Percentiles rank a stretch among this genome's conserved stretches.
Conservation (phyloP, 2,797 vertebrate genomes). For the Astyanax mexicanus region DNA sequence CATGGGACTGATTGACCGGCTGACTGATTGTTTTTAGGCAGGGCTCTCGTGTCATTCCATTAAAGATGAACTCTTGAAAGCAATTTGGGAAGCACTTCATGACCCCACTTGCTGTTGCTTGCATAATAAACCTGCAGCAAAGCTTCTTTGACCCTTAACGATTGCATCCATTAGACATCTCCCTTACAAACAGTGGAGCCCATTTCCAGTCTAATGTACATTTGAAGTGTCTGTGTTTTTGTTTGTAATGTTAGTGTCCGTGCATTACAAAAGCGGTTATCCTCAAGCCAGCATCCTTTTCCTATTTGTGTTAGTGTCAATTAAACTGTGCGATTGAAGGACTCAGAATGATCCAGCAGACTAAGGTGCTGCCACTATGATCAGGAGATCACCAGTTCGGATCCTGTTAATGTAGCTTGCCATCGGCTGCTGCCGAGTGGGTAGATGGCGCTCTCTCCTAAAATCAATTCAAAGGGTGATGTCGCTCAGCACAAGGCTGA, state of each 20-base stretch:
- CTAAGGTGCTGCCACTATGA: too few species aligned
- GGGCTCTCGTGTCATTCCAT: slow-evolving; percentile 35
- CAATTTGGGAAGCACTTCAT: slow-evolving; percentile 17
- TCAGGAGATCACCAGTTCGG: too few species aligned
- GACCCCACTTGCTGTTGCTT: background rate
- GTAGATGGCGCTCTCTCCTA: too few species aligned
- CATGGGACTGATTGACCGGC: background rate
- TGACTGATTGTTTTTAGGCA: slow-evolving; percentile 14
- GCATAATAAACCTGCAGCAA: slow-evolving; percentile 32
- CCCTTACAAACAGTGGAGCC: background rate
- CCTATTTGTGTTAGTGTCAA: slow-evolving; percentile 7
- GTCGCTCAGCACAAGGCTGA: too few species aligned
- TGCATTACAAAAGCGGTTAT: slow-evolving; percentile 37
- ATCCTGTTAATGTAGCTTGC: too few species aligned
- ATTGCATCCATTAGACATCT: slow-evolving; percentile 28
- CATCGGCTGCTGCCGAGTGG: too few species aligned
- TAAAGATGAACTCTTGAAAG: slow-evolving; percentile 23
- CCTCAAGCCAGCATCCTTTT: background rate
- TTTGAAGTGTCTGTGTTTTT: slow-evolving; percentile 15
- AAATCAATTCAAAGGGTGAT: too few species aligned
- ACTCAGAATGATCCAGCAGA: too few species aligned
- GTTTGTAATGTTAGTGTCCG: slow-evolving; percentile 11
- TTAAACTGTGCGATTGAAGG: slow-evolving; percentile 22
- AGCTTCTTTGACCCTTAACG: slow-evolving; percentile 32
- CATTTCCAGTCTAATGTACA: slow-evolving; percentile 37